phyloP scores from a whole-genome alignment of 1,140 invertebrate genomes.

The Lithobius niger region DNA sequence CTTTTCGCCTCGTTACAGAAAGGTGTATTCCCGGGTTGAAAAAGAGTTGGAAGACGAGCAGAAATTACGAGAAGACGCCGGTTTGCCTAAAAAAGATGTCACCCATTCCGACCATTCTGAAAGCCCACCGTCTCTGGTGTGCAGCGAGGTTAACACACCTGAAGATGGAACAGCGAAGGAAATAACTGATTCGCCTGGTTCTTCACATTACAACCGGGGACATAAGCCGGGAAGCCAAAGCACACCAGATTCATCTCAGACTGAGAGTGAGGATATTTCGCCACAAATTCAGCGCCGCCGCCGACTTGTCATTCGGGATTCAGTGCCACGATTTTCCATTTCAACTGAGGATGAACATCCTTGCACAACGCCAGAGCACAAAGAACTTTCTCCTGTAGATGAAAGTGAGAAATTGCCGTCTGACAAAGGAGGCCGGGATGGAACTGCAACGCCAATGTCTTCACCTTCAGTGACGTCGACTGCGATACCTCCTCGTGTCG shows the following conservation, averaged over 20 bases:
- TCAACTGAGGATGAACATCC: conserved; percentile 36
- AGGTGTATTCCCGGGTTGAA: conserved; percentile 35
- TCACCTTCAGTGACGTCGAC: conserved; percentile 4
- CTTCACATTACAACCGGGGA: background rate
- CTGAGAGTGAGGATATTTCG: conserved; percentile 81
- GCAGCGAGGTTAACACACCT: conserved; percentile 22
- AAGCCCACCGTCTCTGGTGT: conserved; percentile 19
- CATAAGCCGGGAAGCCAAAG: conserved; percentile 25
- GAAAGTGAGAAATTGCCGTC: conserved; percentile 21
- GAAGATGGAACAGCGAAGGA: conserved; percentile 18
- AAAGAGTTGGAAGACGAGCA: conserved; percentile 26
- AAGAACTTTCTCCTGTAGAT: conserved; percentile 36
- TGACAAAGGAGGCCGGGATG: conserved; percentile 45
- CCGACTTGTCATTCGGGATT: conserved; percentile 38
- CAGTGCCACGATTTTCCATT: conserved; percentile 57
- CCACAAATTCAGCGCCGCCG: conserved; percentile 61
- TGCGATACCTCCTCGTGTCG: conserved; percentile 3
- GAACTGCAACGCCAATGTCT: background rate
- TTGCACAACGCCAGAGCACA: conserved; percentile 15
- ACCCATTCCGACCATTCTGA: conserved; percentile 30
- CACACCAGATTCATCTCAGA: conserved; percentile 80
- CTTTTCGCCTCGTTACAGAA: conserved; percentile 76
- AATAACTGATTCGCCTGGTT: conserved; percentile 11
- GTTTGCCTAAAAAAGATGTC: background rate
- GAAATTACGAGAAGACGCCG: background rate